Evolutionary conservation across 2,113 vertebrate species (phyloP).

Genomic region (Cephalopholis sonnerati): DNA sequence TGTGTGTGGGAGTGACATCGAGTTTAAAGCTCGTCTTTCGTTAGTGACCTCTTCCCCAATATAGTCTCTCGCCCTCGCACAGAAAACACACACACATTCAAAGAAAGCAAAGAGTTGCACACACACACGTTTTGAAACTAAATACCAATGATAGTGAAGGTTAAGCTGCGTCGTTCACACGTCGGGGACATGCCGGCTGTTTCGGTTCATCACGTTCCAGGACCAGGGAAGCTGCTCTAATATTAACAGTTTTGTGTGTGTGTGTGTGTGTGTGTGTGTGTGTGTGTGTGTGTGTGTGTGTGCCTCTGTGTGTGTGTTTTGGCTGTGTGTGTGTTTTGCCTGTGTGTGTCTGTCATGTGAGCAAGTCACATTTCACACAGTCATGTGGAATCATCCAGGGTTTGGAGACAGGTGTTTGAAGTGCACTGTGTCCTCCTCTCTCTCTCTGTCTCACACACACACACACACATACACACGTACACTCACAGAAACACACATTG

Average conservation of each 20-base stretch:
- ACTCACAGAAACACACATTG: neutral
- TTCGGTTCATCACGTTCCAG: constrained; percentile 36
- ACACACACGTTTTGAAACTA: neutral
- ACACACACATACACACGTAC: neutral
- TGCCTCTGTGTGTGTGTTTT: constrained; percentile 9
- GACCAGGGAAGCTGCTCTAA: constrained; percentile 3
- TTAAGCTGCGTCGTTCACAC: constrained; percentile 19
- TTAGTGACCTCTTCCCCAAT: neutral
- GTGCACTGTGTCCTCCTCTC: neutral
- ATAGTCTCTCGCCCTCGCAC: neutral
- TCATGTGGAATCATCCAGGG: constrained; percentile 35
- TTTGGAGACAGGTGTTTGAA: constrained; percentile 24
- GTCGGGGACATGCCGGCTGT: constrained; percentile 49
- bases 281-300: constrained; percentile 19
- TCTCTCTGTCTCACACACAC: neutral
- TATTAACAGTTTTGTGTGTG: constrained; percentile 50
- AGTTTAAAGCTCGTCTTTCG: neutral
- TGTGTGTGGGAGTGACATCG: too few relatives aligned
- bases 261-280: constrained; percentile 20
- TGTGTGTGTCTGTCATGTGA: neutral
- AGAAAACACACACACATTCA: neutral
- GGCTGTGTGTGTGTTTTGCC: neutral
- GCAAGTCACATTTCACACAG: constrained; percentile 52
- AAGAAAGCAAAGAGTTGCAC: neutral
- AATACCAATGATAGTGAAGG: constrained; percentile 5